Percentiles rank a stretch among this genome's conserved stretches.
Evolutionary conservation across 1,140 invertebrate genomes (phyloP).

Genomic region (Drosophila sturtevanti): DNA sequence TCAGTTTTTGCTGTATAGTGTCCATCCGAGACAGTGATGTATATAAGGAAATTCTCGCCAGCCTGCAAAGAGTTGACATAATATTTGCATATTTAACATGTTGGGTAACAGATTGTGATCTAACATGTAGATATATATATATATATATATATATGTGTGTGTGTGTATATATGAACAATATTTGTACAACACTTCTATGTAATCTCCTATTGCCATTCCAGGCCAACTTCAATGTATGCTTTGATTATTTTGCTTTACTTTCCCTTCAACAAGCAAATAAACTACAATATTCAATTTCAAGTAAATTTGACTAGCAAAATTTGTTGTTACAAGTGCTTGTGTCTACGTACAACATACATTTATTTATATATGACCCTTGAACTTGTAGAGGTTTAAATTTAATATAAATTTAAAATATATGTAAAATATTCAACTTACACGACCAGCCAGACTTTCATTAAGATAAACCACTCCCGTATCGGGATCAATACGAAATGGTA

Average conservation of each 20-base stretch:
- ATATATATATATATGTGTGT: too few species aligned
- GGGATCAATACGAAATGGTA: slow-evolving; percentile 88
- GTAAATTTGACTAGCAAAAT: not conserved
- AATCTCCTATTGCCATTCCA: not conserved
- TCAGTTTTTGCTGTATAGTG: slow-evolving; percentile 87
- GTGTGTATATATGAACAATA: too few species aligned
- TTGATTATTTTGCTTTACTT: not conserved
- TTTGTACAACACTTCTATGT: too few species aligned
- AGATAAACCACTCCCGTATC: slow-evolving; percentile 87
- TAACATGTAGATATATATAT: too few species aligned
- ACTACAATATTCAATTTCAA: not conserved
- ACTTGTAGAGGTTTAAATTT: not conserved
- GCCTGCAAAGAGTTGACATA: slow-evolving; percentile 83
- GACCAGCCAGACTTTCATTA: slow-evolving; percentile 87
- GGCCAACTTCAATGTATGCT: not conserved
- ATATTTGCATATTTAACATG: not conserved
- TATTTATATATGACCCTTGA: not conserved
- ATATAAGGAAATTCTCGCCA: slow-evolving; percentile 87
- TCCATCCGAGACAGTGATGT: slow-evolving; percentile 88
- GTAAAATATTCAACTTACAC: slow-evolving; percentile 84
- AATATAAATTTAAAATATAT: too few species aligned
- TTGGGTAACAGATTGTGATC: too few species aligned
- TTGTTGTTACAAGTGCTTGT: not conserved
- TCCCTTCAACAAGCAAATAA: not conserved
- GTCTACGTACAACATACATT: not conserved